A percentile compares a stretch with the other conserved stretches of the same genome.
Conservation (phyloP, 2,888 invertebrate species). For the Philonicus albiceps region DNA sequence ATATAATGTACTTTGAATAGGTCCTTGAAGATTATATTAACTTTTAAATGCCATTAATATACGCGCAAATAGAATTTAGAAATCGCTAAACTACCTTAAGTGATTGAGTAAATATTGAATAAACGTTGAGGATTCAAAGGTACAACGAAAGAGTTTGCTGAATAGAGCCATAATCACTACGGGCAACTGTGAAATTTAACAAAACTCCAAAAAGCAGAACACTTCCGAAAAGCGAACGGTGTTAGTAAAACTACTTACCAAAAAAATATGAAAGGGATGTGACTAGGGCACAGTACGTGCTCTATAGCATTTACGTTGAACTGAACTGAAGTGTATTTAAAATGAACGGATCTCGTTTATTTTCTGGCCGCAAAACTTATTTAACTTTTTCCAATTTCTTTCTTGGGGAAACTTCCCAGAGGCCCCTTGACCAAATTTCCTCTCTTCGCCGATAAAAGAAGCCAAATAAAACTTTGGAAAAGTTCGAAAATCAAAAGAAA, state of each 20-base stretch:
- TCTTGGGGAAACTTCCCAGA: not conserved
- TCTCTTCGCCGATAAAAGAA: not conserved
- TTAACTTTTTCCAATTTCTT: slow-evolving; percentile 14
- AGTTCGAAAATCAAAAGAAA: not conserved
- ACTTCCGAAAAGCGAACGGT: not conserved
- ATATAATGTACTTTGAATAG: too few species aligned
- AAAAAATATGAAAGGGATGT: not conserved
- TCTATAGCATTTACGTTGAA: not conserved
- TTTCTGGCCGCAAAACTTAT: not conserved
- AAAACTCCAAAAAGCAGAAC: not conserved
- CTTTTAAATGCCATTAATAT: too few species aligned
- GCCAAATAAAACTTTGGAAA: not conserved
- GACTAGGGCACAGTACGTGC: not conserved
- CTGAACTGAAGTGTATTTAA: not conserved
- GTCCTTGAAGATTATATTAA: too few species aligned
- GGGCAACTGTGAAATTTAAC: not conserved
- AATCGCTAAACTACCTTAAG: not conserved
- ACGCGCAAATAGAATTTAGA: not conserved
- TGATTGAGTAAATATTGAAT: not conserved
- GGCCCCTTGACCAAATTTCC: slow-evolving; percentile 5
- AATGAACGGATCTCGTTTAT: not conserved
- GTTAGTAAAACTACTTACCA: not conserved
- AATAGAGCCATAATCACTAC: not conserved
- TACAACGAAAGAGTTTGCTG: not conserved
- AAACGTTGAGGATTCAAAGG: not conserved